Base-by-base conservation (phyloP, 2,888 invertebrate species). In the Polyommatus iphigenia region DNA sequence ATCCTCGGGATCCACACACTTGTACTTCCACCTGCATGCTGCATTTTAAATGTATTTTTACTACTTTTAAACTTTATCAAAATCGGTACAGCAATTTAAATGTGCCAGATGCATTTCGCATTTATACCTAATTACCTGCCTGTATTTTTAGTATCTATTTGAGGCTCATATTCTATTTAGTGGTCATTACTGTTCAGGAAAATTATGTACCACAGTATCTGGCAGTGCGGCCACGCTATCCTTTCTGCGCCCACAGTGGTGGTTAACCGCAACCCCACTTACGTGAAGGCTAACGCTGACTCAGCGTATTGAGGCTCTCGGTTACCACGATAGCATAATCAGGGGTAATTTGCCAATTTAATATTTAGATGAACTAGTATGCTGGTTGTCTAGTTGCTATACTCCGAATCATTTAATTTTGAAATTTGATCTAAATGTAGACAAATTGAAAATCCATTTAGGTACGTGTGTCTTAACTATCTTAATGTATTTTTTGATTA, bases 1-100 rank as follows among this genome's bases (percentile, higher is more conserved):
- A n/a, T 50, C 59, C 24, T 57, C 54, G 15, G 32, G 13, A 46
- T 62, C 18, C 6, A 62, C 62, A 57, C 77, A 78, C 10, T 79
- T 41, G 73, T 57, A 77, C 13, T 6, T 50, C 75, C 75, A 75
- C 18, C 24, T 75, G 24, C 75, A 75, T 24, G 50, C 75, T 20
- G 15, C 46, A 46, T 46, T 46, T 3, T 13, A 46, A 46, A 46
- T 3, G 8, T 41, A 10, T 41, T 41, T 41, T 41, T 10, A 41
- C 46, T 46, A 46, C 46, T 46, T 46, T 46, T 0, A 46, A 46
- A 13, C 3, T 46, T 46, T 46, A 10, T 46, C 13, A 46, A 46
- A 46, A 46, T 46, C 46, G 10, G 46, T 46, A 10, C 46, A 10
- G 46, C 13, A 3, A 46, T 46, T 46, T 10, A 10, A 46, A 8